Base-by-base conservation (phyloP, 2,797 vertebrate species). In the Helicolenus hilgendorfi region DNA sequence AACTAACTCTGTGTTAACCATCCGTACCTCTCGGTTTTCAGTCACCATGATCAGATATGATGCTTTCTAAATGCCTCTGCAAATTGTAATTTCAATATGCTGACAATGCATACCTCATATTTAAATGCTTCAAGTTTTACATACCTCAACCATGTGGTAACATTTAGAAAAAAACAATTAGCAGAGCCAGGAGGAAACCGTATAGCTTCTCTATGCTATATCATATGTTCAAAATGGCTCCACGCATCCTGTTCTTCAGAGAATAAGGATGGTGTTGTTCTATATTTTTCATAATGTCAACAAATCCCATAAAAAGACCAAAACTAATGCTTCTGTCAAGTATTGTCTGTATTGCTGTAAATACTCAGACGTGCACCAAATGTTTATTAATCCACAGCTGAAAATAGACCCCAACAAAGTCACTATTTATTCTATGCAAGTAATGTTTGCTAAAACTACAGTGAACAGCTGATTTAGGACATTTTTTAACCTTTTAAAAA, bases 31-130 rank as follows among this genome's bases (percentile, higher is more conserved):
- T 55, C 59, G 7, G 3, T 55, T 80, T 70, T 81, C 29, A 53
- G 18, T 77, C n/a, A n/a, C 59, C 74, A 81, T 60, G 26, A 77
- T 77, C 74, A 56, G 58, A 62, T 11, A 69, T 53, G 67, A 75
- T 3, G 29, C 55, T 53, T 38, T 82, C n/a, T 20, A 20, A 71
- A 62, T n/a, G 15, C 9, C 4, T 7, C 24, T 35, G 29, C 6
- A 60, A 29, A 63, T 31, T 53, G 11, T 49, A 31, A 45, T 83
- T 60, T 79, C 27, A 67, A 11, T 77, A 26, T 80, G 49, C 26
- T 14, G 55, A 35, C 9, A 36, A 3, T 74, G 26, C 26, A 72
- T 26, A 67, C 15, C 33, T 59, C 7, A 35, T 53, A 9, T 14
- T 65, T 31, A 6, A 15, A 8, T 41, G 26, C 10, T 22, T 49